A percentile compares a stretch with the other conserved stretches of the same genome.
These are phyloP conservation scores for Carterocephalus palaemon DNA, from an alignment of 2,888 invertebrate species.

Conservation along the genomic window DNA sequence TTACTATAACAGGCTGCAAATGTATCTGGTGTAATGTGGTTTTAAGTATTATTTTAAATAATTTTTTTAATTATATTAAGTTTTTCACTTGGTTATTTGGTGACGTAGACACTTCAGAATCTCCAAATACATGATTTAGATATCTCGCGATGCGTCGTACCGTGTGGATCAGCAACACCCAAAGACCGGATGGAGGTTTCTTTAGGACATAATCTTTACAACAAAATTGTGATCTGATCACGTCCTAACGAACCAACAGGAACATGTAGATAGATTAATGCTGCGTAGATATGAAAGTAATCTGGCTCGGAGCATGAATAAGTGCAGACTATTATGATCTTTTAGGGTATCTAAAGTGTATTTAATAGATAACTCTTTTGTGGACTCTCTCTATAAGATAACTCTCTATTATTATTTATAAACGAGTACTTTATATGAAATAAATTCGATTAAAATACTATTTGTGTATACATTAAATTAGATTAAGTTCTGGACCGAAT, in stretches of 20 bases:
- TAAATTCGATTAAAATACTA: no score
- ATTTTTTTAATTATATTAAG: no score
- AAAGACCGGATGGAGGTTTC: slow-evolving; percentile 74
- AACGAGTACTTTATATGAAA: no score
- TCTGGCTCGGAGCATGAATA: slow-evolving; percentile 47
- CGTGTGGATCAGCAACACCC: slow-evolving; percentile 47
- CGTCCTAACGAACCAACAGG: slow-evolving; percentile 67
- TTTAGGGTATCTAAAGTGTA: slow-evolving; percentile 13
- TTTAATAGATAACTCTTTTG: neutral
- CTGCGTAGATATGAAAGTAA: slow-evolving; percentile 55
- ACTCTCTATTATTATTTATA: no score
- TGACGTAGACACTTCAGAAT: no score
- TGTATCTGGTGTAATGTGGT: no score
- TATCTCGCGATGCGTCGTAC: slow-evolving; percentile 26
- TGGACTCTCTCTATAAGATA: no score
- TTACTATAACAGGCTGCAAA: no score
- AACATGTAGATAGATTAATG: slow-evolving; percentile 65
- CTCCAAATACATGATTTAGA: neutral
- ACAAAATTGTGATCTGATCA: slow-evolving; percentile 74
- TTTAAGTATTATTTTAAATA: no score
- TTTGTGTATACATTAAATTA: no score
- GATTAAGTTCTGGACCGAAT: no score
- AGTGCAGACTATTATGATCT: slow-evolving; percentile 29
- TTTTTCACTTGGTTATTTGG: no score
- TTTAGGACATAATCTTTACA: slow-evolving; percentile 76